Percentiles rank a stretch among this genome's conserved stretches.
phyloP scores from a whole-genome alignment of 2,888 invertebrate species.

The Ametastegia equiseti region DNA sequence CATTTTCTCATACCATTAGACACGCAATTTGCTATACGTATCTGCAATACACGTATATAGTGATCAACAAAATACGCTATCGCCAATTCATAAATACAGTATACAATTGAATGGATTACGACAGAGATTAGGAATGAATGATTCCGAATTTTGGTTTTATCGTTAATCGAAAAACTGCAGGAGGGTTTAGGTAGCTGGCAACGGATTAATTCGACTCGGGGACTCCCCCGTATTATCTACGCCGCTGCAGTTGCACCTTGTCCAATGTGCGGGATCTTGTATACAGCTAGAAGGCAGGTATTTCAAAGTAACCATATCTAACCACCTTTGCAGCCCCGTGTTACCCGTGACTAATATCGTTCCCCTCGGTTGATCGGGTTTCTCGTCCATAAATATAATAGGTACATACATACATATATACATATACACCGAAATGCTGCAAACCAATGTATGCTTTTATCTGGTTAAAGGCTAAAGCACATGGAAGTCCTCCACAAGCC shows the following conservation, averaged over 20 bases:
- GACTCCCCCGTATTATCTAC: constrained; percentile 9
- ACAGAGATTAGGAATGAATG: background rate
- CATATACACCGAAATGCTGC: too few species aligned
- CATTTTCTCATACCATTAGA: too few species aligned
- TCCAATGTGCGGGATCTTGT: background rate
- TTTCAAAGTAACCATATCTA: constrained; percentile 31
- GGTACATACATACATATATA: background rate
- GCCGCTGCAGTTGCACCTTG: constrained; percentile 5
- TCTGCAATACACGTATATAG: too few species aligned
- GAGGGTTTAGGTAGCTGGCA: background rate
- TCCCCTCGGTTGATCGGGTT: constrained; percentile 38
- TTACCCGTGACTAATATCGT: constrained; percentile 40
- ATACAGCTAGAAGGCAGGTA: constrained; percentile 19
- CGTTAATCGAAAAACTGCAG: background rate
- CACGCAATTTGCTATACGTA: too few species aligned
- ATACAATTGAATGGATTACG: too few species aligned
- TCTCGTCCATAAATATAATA: constrained; percentile 20
- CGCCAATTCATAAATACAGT: too few species aligned
- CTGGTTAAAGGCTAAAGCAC: too few species aligned
- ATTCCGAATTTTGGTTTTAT: background rate
- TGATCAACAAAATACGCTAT: too few species aligned
- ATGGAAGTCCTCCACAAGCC: too few species aligned
- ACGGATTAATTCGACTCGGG: constrained; percentile 37
- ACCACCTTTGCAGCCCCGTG: constrained; percentile 5
- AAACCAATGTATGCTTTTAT: too few species aligned